A percentile compares a stretch with the other conserved stretches of the same genome.
Conservation (phyloP, 1,140 invertebrate species). For the Tetramorium parvispinum region DNA sequence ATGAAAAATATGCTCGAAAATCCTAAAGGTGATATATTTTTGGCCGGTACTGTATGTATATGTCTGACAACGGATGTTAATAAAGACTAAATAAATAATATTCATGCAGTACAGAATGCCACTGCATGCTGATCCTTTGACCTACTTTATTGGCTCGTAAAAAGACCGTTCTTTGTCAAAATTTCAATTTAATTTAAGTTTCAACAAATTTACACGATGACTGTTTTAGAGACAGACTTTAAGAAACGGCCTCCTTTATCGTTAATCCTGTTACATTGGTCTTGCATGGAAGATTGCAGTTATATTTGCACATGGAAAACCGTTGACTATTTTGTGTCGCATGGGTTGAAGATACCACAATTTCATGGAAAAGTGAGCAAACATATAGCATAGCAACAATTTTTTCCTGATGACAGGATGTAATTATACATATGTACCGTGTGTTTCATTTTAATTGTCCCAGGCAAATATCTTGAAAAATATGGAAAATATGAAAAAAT, state of each 20-base stretch:
- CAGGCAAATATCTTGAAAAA: too few species aligned
- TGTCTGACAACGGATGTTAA: too few species aligned
- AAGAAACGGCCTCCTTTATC: constrained; percentile 85
- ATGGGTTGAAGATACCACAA: constrained; percentile 92
- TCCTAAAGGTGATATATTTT: too few species aligned
- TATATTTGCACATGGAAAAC: constrained; percentile 98
- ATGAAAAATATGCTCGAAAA: too few species aligned
- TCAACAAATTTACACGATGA: neutral
- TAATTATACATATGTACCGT: too few species aligned
- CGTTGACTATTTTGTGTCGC: constrained; percentile 91
- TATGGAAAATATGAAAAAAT: too few species aligned
- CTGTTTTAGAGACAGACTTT: constrained; percentile 87
- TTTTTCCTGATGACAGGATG: too few species aligned
- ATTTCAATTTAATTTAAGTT: neutral
- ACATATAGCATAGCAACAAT: neutral
- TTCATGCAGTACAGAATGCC: too few species aligned
- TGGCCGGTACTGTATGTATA: too few species aligned
- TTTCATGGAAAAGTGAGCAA: constrained; percentile 96
- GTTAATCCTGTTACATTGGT: constrained; percentile 89
- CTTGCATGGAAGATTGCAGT: constrained; percentile 93
- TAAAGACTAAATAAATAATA: too few species aligned
- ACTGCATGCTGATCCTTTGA: too few species aligned
- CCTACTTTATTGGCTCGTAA: neutral
- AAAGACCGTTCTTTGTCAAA: neutral
- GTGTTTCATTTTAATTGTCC: too few species aligned